Percentiles rank a stretch among this genome's conserved stretches.
phyloP scores from a whole-genome alignment of 2,888 invertebrate species.

The Sinohyriopsis cumingii region DNA sequence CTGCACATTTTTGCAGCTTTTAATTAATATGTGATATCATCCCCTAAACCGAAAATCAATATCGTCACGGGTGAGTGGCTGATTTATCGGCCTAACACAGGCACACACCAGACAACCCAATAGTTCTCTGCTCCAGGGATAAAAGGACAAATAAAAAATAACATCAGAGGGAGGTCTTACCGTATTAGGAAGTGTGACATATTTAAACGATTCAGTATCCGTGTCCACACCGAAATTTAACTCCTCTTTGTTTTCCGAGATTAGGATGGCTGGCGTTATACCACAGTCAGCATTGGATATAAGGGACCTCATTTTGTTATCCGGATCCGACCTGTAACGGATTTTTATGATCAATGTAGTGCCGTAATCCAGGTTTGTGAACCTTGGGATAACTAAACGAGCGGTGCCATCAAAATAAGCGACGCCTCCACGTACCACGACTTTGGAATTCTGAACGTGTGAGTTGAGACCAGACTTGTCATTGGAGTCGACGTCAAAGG shows the following conservation, averaged over 20 bases:
- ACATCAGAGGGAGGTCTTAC: too few species aligned
- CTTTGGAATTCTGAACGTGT: conserved; percentile 43
- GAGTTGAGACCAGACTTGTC: conserved; percentile 39
- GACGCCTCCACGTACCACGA: conserved; percentile 40
- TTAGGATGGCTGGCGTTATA: conserved; percentile 44
- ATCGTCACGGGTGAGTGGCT: too few species aligned
- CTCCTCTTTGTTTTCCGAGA: conserved; percentile 34
- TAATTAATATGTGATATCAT: too few species aligned
- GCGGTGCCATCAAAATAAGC: conserved; percentile 55
- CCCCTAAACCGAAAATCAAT: too few species aligned
- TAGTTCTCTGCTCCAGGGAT: too few species aligned
- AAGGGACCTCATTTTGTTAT: conserved; percentile 37
- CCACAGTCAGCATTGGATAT: conserved; percentile 57
- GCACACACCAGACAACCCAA: too few species aligned
- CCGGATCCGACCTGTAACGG: conserved; percentile 36
- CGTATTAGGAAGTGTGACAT: too few species aligned
- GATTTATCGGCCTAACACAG: too few species aligned
- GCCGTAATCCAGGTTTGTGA: conserved; percentile 50
- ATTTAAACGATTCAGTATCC: too few species aligned
- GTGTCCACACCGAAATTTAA: conserved; percentile 42
- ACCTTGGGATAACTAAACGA: conserved; percentile 52
- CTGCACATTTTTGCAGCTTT: too few species aligned
- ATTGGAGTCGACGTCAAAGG: conserved; percentile 35
- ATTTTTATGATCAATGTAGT: conserved; percentile 47
- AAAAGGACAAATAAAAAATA: too few species aligned